These are phyloP conservation scores for Sisor rabdophorus DNA, from an alignment of 2,113 vertebrate species.

Conservation along the genomic window DNA sequence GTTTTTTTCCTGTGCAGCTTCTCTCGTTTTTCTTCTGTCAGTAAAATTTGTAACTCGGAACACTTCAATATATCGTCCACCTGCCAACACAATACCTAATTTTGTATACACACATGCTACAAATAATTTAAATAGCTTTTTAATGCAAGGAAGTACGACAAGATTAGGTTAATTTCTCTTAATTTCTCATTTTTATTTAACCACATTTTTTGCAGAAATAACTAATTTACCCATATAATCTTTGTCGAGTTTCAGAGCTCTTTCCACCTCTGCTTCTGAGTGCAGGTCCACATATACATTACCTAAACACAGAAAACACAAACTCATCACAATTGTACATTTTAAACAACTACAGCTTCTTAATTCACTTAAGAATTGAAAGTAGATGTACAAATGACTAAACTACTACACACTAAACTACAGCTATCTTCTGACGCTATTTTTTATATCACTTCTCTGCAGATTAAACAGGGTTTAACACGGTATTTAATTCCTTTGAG, in stretches of 20 bases:
- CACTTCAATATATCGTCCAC: constrained; percentile 82
- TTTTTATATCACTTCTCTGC: no score
- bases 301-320: constrained; percentile 66
- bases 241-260: constrained; percentile 82
- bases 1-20: constrained; percentile 52
- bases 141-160: no score
- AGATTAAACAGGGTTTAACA: no score
- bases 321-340: neutral
- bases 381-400: no score
- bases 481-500: no score
- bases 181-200: no score
- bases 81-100: constrained; percentile 59
- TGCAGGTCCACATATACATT: constrained; percentile 87
- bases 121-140: no score
- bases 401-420: no score
- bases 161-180: no score
- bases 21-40: constrained; percentile 52
- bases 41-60: constrained; percentile 61
- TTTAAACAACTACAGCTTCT: neutral
- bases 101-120: neutral
- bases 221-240: constrained; percentile 85
- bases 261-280: constrained; percentile 80
- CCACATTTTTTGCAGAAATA: neutral
- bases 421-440: no score
- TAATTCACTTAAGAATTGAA: no score